phyloP scores from a whole-genome alignment of 2,797 vertebrate species.

The Nasua narica region DNA sequence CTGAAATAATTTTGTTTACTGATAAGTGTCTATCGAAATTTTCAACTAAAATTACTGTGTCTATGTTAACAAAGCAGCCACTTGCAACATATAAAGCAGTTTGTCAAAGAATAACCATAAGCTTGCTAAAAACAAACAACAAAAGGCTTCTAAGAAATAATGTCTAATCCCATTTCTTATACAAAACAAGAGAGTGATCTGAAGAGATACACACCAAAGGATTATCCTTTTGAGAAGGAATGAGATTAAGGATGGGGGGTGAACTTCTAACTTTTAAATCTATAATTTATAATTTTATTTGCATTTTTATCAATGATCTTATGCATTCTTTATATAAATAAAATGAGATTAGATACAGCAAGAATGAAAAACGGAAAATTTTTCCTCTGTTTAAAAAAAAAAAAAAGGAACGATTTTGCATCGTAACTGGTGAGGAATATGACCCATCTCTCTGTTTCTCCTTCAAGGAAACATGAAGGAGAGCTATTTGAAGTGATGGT shows the following conservation, averaged over 20 bases:
- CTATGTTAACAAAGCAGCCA: neutral
- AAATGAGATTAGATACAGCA: neutral
- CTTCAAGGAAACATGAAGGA: neutral
- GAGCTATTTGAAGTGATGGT: neutral
- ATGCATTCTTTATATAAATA: neutral
- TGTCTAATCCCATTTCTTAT: neutral
- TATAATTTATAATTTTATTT: neutral
- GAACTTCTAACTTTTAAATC: neutral
- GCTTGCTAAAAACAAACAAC: neutral
- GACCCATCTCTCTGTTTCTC: neutral
- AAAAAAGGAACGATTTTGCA: neutral
- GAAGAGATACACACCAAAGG: neutral
- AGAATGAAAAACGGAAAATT: neutral
- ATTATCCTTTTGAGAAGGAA: constrained; percentile 1
- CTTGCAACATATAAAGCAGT: neutral
- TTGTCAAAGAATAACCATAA: neutral
- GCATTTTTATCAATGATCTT: neutral
- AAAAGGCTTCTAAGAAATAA: neutral
- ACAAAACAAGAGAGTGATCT: neutral
- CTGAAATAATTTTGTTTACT: neutral
- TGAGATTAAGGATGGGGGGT: neutral
- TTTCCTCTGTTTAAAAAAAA: neutral
- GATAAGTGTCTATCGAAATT: neutral
- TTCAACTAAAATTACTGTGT: neutral
- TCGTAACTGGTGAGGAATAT: neutral